Conservation (phyloP, 1,140 invertebrate genomes). For the Tetramorium simillimum region DNA sequence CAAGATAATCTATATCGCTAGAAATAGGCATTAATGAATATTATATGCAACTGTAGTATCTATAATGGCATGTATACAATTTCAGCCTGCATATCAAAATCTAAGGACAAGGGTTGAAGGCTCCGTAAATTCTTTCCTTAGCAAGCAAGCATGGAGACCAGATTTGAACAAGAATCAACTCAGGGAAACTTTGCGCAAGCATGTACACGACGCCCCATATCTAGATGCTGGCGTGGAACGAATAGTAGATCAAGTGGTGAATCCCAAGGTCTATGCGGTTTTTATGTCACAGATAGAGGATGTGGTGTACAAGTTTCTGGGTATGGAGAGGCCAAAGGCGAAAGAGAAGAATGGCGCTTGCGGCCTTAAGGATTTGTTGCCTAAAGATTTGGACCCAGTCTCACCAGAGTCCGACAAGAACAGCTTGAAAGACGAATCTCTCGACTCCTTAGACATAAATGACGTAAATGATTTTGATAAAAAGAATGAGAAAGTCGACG, state of each 20-base stretch:
- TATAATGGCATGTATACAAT: constrained; percentile 15
- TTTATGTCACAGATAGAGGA: constrained; percentile 97
- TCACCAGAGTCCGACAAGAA: constrained; percentile 91
- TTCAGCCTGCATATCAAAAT: constrained; percentile 96
- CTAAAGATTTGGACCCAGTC: constrained; percentile 91
- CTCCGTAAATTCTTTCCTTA: constrained; percentile 93
- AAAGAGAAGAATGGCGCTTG: constrained; percentile 83
- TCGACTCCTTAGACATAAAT: constrained; percentile 74
- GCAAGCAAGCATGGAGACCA: constrained; percentile 93
- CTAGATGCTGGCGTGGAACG: constrained; percentile 92
- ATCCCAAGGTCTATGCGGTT: constrained; percentile 94
- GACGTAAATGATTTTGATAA: constrained; percentile 58
- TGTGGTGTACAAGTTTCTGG: constrained; percentile 95
- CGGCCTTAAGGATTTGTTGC: constrained; percentile 87
- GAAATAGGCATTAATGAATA: background rate
- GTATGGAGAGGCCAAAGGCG: constrained; percentile 88
- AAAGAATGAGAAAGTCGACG: constrained; percentile 55
- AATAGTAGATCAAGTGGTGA: constrained; percentile 97
- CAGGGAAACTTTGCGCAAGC: constrained; percentile 94
- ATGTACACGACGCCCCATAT: constrained; percentile 90
- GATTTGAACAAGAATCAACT: constrained; percentile 97
- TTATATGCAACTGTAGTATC: background rate
- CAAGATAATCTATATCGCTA: too few relatives aligned
- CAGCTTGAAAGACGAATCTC: constrained; percentile 81
- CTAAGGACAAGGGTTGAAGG: constrained; percentile 95